Evolutionary conservation across 2,113 vertebrate species (phyloP).

Genomic region (Nannobrachium achirus): DNA sequence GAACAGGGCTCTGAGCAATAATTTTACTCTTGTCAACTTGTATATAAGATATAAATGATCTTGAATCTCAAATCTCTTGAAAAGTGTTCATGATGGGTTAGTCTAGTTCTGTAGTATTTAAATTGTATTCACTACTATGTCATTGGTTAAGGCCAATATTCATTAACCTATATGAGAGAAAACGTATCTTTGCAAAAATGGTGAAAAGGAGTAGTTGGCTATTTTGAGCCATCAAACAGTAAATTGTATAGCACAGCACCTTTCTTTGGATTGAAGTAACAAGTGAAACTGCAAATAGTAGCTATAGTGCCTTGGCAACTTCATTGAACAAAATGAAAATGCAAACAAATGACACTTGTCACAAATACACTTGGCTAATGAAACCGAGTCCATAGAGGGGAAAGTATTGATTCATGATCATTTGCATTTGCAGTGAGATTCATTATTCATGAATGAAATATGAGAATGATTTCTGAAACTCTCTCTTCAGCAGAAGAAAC

Average conservation of each 20-base stretch:
- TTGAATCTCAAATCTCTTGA: too few relatives aligned
- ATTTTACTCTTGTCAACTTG: too few relatives aligned
- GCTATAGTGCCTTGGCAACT: not conserved
- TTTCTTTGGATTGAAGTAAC: not conserved
- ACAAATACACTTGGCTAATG: conserved; percentile 2
- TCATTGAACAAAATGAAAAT: conserved; percentile 1
- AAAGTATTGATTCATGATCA: conserved; percentile 13
- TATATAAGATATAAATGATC: too few relatives aligned
- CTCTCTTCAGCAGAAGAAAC: not conserved
- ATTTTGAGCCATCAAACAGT: not conserved
- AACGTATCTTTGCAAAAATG: conserved; percentile 6
- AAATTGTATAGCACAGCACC: not conserved
- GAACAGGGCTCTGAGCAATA: too few relatives aligned
- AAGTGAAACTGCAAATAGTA: not conserved
- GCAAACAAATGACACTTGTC: not conserved
- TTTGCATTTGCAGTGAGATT: not conserved
- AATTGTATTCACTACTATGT: too few relatives aligned
- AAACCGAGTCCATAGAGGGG: not conserved
- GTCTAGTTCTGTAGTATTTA: too few relatives aligned
- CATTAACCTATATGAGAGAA: too few relatives aligned
- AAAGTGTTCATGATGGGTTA: too few relatives aligned
- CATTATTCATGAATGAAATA: conserved; percentile 3
- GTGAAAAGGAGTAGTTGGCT: not conserved
- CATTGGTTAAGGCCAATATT: too few relatives aligned
- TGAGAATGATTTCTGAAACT: not conserved